Base-by-base conservation (phyloP, 2,797 vertebrate genomes). In the Florisuga fusca region DNA sequence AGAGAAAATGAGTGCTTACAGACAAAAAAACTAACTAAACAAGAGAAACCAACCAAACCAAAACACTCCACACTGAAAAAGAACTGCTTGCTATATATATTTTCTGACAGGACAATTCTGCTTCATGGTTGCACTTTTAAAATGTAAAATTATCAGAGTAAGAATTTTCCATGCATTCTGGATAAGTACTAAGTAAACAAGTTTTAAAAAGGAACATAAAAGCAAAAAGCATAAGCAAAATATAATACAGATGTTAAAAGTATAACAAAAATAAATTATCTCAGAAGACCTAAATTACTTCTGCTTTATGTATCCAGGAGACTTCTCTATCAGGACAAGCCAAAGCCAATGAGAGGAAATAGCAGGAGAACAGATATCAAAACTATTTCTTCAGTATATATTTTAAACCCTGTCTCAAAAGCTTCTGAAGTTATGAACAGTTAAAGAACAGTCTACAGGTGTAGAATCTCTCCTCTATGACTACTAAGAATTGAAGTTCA, bases 201-300 rank as follows among this genome's bases (percentile, higher is more conserved):
- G 25, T 62, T 90, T 54, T 66, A 55, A 93, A 72, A 14, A 53
- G 15, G 9, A 7, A 48, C 63, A 94, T 76, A 29, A 51, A 92
- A 86, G 43, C 38, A 85, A 88, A 87, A 77, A 81, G 66, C n/a
- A 82, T 27, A 84, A 73, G 41, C 15, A 67, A 86, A 94, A 45
- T 20, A 31, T 72, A 63, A 63, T n/a, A 58, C 25, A 55, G n/a
- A 53, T 75, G 21, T 54, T 78, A 71, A 91, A 95, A 90, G 84
- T 23, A n/a, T 10, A 82, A 78, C 25, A 63, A 68, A 83, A 89
- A 50, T 18, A 67, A 87, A 74, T n/a, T 1, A 75, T 67, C 48
- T 88, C 55, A 29, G 48, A 84, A 78, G 33, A 72, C 10, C 25
- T 31, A 69, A 81, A 84, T 87, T 72, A 87, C 19, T 87, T 90